Evolutionary conservation across 2,113 vertebrate species (phyloP).

Genomic region (Zosterops hypoxanthus): DNA sequence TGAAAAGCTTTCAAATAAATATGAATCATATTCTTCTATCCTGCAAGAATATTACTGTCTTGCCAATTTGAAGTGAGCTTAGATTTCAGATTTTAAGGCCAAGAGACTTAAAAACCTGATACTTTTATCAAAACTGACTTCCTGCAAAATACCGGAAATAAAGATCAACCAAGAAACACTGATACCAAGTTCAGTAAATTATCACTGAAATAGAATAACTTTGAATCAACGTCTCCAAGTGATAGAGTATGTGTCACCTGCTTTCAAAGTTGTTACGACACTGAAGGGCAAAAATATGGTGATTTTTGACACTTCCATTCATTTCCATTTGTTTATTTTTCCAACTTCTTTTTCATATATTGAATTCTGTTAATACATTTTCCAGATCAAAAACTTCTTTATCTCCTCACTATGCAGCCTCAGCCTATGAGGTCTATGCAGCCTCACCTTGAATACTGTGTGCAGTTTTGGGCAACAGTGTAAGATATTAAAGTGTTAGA

Average conservation of each 20-base stretch:
- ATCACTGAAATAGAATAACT: neutral
- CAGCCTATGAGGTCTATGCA: neutral
- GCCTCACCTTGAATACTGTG: neutral
- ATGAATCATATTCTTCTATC: neutral
- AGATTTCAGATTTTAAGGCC: neutral
- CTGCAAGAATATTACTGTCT: neutral
- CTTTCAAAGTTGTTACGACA: neutral
- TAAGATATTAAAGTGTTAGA: neutral
- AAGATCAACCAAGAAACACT: neutral
- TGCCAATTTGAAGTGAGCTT: neutral
- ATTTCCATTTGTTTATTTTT: neutral
- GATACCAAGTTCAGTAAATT: neutral
- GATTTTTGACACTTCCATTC: neutral
- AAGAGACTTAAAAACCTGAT: neutral
- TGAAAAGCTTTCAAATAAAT: neutral
- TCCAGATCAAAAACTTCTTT: neutral
- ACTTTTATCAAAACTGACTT: neutral
- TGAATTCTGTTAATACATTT: neutral
- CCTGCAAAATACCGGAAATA: rapidly evolving
- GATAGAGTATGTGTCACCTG: neutral
- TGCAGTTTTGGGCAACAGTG: neutral
- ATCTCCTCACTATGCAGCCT: neutral
- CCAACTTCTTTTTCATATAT: neutral
- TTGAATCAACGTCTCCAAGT: neutral
- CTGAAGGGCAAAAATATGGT: neutral